These are phyloP conservation scores for silkworm (Bombyx mori) DNA, from an alignment of 1,140 invertebrate species.

Conservation along the genomic window DNA sequence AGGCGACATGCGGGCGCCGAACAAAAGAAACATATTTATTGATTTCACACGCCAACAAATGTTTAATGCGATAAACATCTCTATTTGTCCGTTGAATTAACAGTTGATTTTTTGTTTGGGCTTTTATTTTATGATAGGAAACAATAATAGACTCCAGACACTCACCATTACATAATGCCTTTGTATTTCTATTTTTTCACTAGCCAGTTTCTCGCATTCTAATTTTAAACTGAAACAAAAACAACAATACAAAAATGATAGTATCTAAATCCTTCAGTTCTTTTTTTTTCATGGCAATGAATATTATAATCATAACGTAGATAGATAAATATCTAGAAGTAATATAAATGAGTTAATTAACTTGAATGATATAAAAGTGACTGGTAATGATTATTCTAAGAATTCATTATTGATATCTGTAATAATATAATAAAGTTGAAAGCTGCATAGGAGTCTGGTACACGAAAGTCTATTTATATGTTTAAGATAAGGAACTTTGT, in stretches of 20 bases:
- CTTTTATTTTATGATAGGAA: conserved; percentile 1
- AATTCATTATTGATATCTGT: too few species aligned
- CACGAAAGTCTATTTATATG: conserved; percentile 2
- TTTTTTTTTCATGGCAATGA: conserved; percentile 2
- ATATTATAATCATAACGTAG: not conserved
- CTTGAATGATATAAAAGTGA: too few species aligned
- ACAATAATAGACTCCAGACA: conserved; percentile 21
- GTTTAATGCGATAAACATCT: conserved; percentile 36
- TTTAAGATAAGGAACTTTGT: conserved; percentile 29
- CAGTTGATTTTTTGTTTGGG: too few species aligned
- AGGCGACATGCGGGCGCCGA: conserved; percentile 36
- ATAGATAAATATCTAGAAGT: too few species aligned
- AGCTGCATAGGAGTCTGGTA: too few species aligned
- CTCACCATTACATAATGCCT: conserved; percentile 97
- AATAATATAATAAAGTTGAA: too few species aligned
- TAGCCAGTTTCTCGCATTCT: conserved; percentile 93
- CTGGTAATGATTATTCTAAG: too few species aligned
- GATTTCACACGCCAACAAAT: conserved; percentile 35
- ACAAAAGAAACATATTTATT: conserved; percentile 37
- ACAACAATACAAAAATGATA: conserved; percentile 2
- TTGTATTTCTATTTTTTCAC: conserved; percentile 98
- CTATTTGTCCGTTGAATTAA: conserved; percentile 13
- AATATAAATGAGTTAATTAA: too few species aligned
- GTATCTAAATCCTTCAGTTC: not conserved
- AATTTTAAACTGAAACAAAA: conserved; percentile 82